Evolutionary conservation across 2,113 vertebrate species (phyloP).

Genomic region (Tupaia chinensis): DNA sequence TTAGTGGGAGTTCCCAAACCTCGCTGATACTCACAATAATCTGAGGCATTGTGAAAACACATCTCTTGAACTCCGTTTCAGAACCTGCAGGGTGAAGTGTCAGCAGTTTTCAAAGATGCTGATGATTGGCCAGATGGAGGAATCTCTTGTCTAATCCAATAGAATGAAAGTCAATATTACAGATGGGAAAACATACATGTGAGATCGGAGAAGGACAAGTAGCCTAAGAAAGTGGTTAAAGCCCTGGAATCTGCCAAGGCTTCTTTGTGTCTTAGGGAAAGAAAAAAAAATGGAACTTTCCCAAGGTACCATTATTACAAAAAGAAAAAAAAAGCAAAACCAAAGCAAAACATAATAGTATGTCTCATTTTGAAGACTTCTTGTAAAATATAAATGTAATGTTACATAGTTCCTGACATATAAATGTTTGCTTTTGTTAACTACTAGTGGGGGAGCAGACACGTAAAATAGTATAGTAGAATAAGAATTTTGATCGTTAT

Average conservation of each 20-base stretch:
- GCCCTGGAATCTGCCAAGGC: fast-evolving
- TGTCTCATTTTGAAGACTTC: not conserved
- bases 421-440: not conserved
- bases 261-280: not conserved
- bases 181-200: not conserved
- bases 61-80: not conserved
- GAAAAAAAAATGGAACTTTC: not conserved
- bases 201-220: not conserved
- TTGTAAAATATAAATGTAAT: not conserved
- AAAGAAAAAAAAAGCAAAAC: not conserved
- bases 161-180: not conserved
- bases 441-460: not conserved
- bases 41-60: not conserved
- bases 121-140: not conserved
- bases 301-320: not conserved
- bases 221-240: not conserved
- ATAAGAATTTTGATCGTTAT: not conserved
- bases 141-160: not conserved
- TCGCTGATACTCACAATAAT: not conserved
- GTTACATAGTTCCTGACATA: not conserved
- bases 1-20: not conserved
- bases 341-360: not conserved
- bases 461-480: not conserved
- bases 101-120: not conserved
- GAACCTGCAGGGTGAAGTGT: not conserved